A percentile compares a stretch with the other conserved stretches of the same genome.
phyloP scores from a whole-genome alignment of 2,113 vertebrate species.

The Hucho hucho region DNA sequence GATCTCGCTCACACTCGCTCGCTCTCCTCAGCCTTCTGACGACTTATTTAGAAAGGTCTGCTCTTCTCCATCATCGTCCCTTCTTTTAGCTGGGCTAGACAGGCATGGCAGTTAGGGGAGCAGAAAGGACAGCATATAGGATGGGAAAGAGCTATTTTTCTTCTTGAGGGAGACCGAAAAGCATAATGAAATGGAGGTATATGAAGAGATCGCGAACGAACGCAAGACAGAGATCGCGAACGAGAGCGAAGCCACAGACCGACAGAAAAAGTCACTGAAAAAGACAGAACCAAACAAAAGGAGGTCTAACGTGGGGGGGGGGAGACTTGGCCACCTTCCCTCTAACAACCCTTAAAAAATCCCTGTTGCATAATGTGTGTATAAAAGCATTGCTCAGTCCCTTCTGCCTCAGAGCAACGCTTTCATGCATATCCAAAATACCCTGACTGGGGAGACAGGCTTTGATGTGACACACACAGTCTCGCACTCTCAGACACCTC shows the following conservation, averaged over 20 bases:
- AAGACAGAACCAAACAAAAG: not conserved
- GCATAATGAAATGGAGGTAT: conserved; percentile 1
- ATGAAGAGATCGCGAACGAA: not conserved
- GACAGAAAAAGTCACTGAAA: too few relatives aligned
- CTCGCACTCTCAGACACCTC: not conserved
- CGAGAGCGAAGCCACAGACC: not conserved
- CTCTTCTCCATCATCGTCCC: conserved; percentile 1
- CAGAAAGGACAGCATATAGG: too few relatives aligned
- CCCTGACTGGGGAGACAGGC: conserved; percentile 38
- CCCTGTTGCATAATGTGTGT: not conserved
- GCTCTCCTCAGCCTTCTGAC: not conserved
- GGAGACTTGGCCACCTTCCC: not conserved
- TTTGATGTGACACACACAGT: conserved; percentile 42
- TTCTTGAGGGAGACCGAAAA: not conserved
- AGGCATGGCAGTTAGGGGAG: conserved; percentile 15
- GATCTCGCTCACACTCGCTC: conserved; percentile 1
- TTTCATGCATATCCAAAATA: conserved; percentile 37
- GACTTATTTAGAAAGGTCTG: not conserved
- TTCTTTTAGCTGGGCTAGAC: conserved; percentile 25
- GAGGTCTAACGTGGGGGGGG: not conserved
- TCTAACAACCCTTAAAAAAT: not conserved
- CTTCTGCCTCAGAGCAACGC: conserved; percentile 9
- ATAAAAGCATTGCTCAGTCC: not conserved
- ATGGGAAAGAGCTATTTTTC: too few relatives aligned
- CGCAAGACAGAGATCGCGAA: not conserved